phyloP scores from a whole-genome alignment of 2,113 vertebrate species.

The Syrmaticus mikado region DNA sequence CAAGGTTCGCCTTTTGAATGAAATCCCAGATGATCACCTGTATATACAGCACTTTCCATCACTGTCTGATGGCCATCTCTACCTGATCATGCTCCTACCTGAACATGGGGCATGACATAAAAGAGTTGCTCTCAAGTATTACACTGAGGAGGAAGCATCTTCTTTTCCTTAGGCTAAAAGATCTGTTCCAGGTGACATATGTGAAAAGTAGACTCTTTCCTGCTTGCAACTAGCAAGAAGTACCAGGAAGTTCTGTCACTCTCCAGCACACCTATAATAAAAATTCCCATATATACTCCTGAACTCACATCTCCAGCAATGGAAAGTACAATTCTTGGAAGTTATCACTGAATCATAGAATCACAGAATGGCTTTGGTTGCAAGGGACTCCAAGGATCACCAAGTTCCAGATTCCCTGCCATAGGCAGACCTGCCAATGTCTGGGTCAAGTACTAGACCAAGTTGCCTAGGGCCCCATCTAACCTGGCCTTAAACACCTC shows the following conservation, averaged over 20 bases:
- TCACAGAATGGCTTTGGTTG: too few species aligned
- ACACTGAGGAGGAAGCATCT: background rate
- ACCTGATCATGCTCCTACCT: background rate
- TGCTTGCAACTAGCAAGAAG: background rate
- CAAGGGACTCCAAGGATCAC: too few species aligned
- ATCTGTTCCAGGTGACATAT: background rate
- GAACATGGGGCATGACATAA: background rate
- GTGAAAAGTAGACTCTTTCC: background rate
- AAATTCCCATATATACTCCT: background rate
- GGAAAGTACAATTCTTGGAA: background rate
- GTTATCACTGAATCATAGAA: background rate
- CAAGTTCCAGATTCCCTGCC: too few species aligned
- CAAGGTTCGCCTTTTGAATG: background rate
- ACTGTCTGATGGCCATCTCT: background rate
- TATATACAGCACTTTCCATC: background rate
- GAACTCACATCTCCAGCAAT: background rate
- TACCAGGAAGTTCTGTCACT: background rate
- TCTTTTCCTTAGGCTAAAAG: background rate
- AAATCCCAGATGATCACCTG: slow-evolving; percentile 14
- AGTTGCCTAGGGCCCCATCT: too few species aligned
- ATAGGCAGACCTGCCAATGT: too few species aligned
- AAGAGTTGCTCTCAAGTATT: background rate
- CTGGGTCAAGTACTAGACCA: too few species aligned
- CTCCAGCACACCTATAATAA: background rate
- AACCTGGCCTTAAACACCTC: too few species aligned